Conservation (phyloP, 2,113 vertebrate species). For the Pseudonaja textilis region DNA sequence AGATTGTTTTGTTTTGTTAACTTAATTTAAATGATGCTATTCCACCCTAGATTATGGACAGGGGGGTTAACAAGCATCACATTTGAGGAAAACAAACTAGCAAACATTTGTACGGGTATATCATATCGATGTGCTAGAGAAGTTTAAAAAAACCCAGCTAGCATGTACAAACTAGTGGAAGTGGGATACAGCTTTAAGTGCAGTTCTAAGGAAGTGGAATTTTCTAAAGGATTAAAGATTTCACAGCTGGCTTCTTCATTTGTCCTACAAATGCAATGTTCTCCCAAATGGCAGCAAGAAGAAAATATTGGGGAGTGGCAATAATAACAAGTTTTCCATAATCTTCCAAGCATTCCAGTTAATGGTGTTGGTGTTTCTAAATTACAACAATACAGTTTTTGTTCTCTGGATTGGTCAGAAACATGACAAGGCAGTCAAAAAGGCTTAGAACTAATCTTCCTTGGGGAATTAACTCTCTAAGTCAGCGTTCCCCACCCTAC, state of each 20-base stretch:
- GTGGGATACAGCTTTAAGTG: neutral
- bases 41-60: neutral
- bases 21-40: neutral
- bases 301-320: neutral
- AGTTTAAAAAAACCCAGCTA: neutral
- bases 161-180: neutral
- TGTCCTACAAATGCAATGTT: neutral
- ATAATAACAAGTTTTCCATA: neutral
- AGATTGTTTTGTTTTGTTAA: neutral
- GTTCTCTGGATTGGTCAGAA: neutral
- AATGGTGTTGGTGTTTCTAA: neutral
- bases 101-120: neutral
- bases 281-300: neutral
- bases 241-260: neutral
- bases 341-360: neutral
- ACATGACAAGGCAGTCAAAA: neutral
- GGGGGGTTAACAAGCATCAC: neutral
- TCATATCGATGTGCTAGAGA: neutral
- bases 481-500: neutral
- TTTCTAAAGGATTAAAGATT: neutral
- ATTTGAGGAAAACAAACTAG: neutral
- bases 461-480: neutral
- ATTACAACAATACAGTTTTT: neutral
- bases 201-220: neutral
- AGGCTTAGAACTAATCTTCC: neutral